phyloP scores from a whole-genome alignment of 2,888 invertebrate genomes.

The Parascotia fuliginaria region DNA sequence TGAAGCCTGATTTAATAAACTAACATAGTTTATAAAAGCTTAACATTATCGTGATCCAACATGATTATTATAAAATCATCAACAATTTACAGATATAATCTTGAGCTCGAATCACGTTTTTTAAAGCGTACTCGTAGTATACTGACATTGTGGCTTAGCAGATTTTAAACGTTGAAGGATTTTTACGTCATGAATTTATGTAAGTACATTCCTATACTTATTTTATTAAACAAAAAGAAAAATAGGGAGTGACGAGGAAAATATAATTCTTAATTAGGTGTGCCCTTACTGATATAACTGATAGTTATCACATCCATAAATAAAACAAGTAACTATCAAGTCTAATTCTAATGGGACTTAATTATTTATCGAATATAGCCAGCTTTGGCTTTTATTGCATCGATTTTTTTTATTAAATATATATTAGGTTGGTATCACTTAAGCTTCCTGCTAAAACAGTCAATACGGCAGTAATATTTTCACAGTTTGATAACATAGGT shows the following conservation, averaged over 20 bases:
- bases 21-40: constrained; percentile 1
- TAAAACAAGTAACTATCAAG: no score
- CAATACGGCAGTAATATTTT: constrained; percentile 9
- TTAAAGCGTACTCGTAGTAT: not conserved
- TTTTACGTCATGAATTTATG: not conserved
- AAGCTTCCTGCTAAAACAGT: not conserved
- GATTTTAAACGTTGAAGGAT: not conserved
- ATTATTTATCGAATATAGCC: no score
- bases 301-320: no score
- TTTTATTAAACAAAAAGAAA: no score
- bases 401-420: no score
- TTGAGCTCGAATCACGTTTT: not conserved
- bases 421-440: no score
- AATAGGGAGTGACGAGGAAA: no score
- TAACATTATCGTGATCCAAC: not conserved
- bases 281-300: no score
- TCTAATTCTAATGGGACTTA: no score
- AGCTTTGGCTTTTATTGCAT: no score
- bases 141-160: not conserved
- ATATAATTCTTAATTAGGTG: no score
- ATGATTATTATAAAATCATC: not conserved
- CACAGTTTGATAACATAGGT: constrained; percentile 15
- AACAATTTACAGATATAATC: not conserved
- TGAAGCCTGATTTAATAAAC: not conserved
- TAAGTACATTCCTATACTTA: not conserved